Conservation (phyloP, 2,888 invertebrate species). For the Drosophila subquinaria region DNA sequence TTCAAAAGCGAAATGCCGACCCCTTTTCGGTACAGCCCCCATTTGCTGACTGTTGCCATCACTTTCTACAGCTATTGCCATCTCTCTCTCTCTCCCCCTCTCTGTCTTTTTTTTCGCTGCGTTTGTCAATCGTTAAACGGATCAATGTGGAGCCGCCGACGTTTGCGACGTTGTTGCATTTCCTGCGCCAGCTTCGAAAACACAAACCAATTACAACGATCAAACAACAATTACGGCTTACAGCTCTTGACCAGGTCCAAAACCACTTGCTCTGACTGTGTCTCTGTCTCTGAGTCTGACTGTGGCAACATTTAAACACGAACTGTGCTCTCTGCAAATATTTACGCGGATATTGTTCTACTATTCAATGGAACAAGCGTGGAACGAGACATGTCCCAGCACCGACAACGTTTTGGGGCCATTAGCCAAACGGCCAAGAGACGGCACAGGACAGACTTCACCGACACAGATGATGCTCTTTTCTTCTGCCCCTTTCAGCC, state of each 20-base stretch:
- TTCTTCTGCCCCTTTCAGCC: neutral
- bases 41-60: slow-evolving; percentile 15
- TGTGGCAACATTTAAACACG: slow-evolving; percentile 71
- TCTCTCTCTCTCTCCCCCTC: slow-evolving; percentile 10
- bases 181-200: slow-evolving; percentile 66
- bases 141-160: slow-evolving; percentile 75
- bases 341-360: slow-evolving; percentile 80
- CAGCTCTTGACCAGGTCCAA: slow-evolving; percentile 61
- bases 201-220: slow-evolving; percentile 80
- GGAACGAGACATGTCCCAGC: slow-evolving; percentile 60
- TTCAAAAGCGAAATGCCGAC: slow-evolving; percentile 61
- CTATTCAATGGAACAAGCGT: slow-evolving; percentile 68
- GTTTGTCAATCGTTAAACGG: slow-evolving; percentile 81
- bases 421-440: slow-evolving; percentile 54
- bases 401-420: slow-evolving; percentile 39
- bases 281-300: slow-evolving; percentile 5
- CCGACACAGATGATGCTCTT: slow-evolving; percentile 14
- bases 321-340: slow-evolving; percentile 80
- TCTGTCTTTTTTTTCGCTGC: slow-evolving; percentile 16
- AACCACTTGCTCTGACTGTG: neutral
- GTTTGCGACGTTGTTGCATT: slow-evolving; percentile 62
- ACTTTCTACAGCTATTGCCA: slow-evolving; percentile 1
- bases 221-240: slow-evolving; percentile 79
- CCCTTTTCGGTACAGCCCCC: slow-evolving; percentile 26
- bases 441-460: slow-evolving; percentile 28